A percentile compares a stretch with the other conserved stretches of the same genome.
Conservation (phyloP, 2,797 vertebrate species). For the Tangara arthus region DNA sequence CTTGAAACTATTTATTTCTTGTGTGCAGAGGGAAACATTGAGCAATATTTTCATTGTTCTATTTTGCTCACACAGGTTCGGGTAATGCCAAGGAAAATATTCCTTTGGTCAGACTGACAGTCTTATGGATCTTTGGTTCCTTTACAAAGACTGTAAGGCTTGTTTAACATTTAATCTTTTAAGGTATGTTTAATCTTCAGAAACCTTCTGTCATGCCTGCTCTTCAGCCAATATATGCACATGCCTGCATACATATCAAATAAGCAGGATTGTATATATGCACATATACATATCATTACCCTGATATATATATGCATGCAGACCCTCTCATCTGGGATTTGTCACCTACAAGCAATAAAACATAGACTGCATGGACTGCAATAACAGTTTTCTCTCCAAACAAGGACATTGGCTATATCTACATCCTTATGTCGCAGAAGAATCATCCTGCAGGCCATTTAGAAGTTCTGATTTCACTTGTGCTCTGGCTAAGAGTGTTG, state of each 20-base stretch:
- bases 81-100: not conserved
- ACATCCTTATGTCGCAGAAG: not conserved
- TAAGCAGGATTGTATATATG: not conserved
- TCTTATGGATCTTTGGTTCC: not conserved
- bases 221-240: not conserved
- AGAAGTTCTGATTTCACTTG: not conserved
- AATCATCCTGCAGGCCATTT: not conserved
- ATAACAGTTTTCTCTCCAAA: not conserved
- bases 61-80: not conserved
- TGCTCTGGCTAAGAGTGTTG: not conserved
- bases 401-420: not conserved
- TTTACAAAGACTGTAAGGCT: not conserved
- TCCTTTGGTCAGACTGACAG: not conserved
- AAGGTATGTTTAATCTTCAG: not conserved
- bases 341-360: not conserved
- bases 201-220: not conserved
- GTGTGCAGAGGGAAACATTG: not conserved
- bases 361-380: not conserved
- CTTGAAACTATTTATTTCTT: slow-evolving; percentile 30
- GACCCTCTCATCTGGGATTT: not conserved
- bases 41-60: not conserved
- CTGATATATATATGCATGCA: not conserved
- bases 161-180: not conserved
- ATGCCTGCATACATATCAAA: not conserved
- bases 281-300: not conserved